phyloP scores from a whole-genome alignment of 2,113 vertebrate species.

The Baryphthengus martii region DNA sequence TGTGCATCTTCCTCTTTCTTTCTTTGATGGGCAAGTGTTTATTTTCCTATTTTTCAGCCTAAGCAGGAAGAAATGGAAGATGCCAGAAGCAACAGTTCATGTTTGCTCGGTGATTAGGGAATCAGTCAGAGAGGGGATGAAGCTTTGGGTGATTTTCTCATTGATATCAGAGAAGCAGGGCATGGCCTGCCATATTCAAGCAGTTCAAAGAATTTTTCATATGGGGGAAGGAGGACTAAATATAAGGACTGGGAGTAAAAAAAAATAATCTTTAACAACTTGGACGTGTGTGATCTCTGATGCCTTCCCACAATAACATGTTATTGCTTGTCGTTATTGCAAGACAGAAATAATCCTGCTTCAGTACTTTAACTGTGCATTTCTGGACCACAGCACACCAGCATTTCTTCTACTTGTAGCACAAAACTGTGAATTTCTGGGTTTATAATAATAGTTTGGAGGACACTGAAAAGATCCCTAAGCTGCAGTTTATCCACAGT shows the following conservation, averaged over 20 bases:
- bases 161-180: not conserved
- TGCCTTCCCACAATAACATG: not conserved
- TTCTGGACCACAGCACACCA: not conserved
- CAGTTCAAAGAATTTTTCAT: not conserved
- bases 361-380: not conserved
- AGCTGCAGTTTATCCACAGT: not conserved
- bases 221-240: not conserved
- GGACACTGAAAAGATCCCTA: not conserved
- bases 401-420: accelerated
- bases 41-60: not conserved
- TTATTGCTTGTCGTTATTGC: not conserved
- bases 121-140: not conserved
- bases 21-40: not conserved
- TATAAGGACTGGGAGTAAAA: not conserved
- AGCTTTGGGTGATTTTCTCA: not conserved
- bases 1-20: not conserved
- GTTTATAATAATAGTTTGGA: not conserved
- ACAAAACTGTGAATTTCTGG: not conserved
- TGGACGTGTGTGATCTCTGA: not conserved
- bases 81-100: not conserved
- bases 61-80: not conserved
- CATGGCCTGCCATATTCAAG: not conserved
- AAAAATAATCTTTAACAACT: not conserved
- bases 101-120: conserved; percentile 5
- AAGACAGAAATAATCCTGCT: conserved; percentile 7